Conservation (phyloP, 2,888 invertebrate genomes). For the Euzophera pinguis region DNA sequence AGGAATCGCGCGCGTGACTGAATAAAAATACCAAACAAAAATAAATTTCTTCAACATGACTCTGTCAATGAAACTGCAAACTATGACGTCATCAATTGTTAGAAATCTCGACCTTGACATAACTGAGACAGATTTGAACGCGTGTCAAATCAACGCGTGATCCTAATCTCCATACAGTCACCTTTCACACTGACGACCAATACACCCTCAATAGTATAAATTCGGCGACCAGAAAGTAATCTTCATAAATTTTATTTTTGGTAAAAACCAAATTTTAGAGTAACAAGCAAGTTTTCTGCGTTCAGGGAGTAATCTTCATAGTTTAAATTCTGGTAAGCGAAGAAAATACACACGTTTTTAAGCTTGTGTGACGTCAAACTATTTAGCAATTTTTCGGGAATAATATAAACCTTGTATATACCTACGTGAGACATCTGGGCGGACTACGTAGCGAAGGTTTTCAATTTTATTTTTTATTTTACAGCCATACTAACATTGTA, state of each 20-base stretch:
- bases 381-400: too few relatives aligned
- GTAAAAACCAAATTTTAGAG: too few relatives aligned
- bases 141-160: slow-evolving; percentile 59
- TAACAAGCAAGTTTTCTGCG: too few relatives aligned
- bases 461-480: too few relatives aligned
- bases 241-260: neutral
- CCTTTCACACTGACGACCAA: slow-evolving; percentile 59
- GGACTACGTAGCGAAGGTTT: too few relatives aligned
- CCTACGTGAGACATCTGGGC: too few relatives aligned
- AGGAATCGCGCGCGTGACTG: slow-evolving; percentile 41
- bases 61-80: slow-evolving; percentile 30
- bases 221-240: neutral
- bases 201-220: slow-evolving; percentile 31
- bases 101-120: slow-evolving; percentile 61
- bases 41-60: slow-evolving; percentile 42
- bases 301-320: too few relatives aligned
- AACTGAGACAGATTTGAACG: slow-evolving; percentile 49
- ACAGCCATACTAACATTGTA: too few relatives aligned
- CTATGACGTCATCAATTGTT: slow-evolving; percentile 30
- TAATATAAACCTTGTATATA: too few relatives aligned
- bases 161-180: slow-evolving; percentile 72
- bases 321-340: too few relatives aligned
- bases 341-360: too few relatives aligned
- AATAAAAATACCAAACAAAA: slow-evolving; percentile 50
- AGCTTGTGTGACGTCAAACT: too few relatives aligned